Conservation (phyloP, 2,888 invertebrate species). For the Chirona hameri region DNA sequence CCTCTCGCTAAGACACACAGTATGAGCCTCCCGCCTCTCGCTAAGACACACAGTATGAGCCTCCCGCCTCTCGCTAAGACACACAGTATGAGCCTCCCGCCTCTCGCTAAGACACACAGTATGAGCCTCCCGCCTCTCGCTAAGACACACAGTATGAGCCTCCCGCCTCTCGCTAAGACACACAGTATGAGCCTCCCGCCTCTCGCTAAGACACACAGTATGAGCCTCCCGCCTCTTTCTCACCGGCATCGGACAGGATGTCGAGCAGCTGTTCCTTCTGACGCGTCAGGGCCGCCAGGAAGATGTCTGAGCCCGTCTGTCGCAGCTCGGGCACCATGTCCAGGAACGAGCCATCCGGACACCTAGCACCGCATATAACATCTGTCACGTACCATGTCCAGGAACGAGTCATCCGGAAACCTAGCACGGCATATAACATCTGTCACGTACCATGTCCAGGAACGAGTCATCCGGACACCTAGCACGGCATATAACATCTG, state of each 20-base stretch:
- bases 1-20: too few relatives aligned
- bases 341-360: constrained; percentile 41
- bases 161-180: too few relatives aligned
- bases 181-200: background rate
- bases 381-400: constrained; percentile 56
- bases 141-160: too few relatives aligned
- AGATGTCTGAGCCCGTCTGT: constrained; percentile 63
- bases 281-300: constrained; percentile 67
- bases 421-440: too few relatives aligned
- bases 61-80: too few relatives aligned
- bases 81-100: background rate
- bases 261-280: constrained; percentile 72
- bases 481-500: too few relatives aligned
- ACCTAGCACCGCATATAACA: background rate
- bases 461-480: too few relatives aligned
- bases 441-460: too few relatives aligned
- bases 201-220: too few relatives aligned
- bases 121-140: too few relatives aligned
- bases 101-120: too few relatives aligned
- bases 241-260: constrained; percentile 70
- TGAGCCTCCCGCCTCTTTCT: constrained; percentile 35
- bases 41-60: too few relatives aligned
- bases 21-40: background rate
- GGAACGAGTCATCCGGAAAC: background rate
- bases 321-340: constrained; percentile 65